Evolutionary conservation across 2,888 invertebrate species (phyloP).

Genomic region (Trachelus iudaicus): DNA sequence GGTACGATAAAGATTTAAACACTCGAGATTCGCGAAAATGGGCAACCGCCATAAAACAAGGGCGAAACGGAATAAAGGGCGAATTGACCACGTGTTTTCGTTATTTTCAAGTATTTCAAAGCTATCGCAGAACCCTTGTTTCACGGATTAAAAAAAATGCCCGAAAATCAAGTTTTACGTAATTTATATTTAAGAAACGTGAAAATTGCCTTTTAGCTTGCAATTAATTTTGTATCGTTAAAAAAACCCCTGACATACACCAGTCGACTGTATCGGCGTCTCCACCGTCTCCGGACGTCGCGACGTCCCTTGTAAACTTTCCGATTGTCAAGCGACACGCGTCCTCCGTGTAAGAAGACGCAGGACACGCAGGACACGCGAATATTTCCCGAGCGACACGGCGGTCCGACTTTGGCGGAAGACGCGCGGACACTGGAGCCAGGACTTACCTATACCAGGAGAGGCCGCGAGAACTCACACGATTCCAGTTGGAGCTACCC

Average conservation of each 20-base stretch:
- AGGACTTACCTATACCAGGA: conserved; percentile 47
- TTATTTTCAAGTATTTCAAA: neutral
- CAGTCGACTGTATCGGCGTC: too few relatives aligned
- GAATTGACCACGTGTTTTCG: neutral
- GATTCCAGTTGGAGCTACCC: conserved; percentile 25
- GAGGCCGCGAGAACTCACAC: conserved; percentile 38
- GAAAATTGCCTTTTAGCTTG: neutral
- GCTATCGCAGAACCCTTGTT: neutral
- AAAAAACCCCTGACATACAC: too few relatives aligned
- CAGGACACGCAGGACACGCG: neutral
- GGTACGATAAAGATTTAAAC: neutral
- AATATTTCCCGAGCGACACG: conserved; percentile 29
- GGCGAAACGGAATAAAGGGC: neutral
- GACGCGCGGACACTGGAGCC: conserved; percentile 63
- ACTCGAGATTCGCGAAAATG: neutral
- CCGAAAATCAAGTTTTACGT: neutral
- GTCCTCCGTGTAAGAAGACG: neutral
- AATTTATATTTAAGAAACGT: neutral
- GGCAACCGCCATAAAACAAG: neutral
- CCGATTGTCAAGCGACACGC: neutral
- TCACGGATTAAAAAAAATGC: neutral
- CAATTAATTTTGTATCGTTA: neutral
- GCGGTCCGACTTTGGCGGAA: conserved; percentile 61
- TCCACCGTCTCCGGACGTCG: too few relatives aligned
- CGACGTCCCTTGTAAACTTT: too few relatives aligned